phyloP scores from a whole-genome alignment of 2,113 vertebrate species.

The Triplophysa dalaica region DNA sequence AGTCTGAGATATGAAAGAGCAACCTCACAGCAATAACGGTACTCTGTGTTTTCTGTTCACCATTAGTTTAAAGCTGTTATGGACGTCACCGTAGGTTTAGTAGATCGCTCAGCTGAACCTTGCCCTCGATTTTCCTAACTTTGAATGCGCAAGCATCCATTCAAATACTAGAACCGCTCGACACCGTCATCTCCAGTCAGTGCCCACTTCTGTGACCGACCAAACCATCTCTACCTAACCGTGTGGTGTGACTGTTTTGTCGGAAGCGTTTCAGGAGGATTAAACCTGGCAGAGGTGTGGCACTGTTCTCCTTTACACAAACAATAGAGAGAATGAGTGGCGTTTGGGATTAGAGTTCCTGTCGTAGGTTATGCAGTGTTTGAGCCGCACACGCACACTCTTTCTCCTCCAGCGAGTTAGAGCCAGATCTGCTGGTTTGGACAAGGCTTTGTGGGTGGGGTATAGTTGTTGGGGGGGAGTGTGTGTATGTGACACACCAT shows the following conservation, averaged over 20 bases:
- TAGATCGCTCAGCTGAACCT: not conserved
- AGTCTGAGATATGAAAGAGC: too few species aligned
- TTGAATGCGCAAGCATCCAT: not conserved
- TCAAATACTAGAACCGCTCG: not conserved
- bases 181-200: not conserved
- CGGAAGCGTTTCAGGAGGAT: not conserved
- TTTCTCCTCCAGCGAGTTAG: constrained; percentile 30
- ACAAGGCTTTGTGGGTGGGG: constrained; percentile 34
- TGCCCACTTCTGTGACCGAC: not conserved
- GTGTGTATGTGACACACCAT: constrained; percentile 35
- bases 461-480: not conserved
- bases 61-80: too few species aligned
- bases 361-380: constrained; percentile 25
- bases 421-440: constrained; percentile 56
- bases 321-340: constrained; percentile 37
- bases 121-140: constrained; percentile 10
- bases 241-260: not conserved
- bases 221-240: not conserved
- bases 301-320: constrained; percentile 32
- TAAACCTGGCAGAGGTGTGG: constrained; percentile 37
- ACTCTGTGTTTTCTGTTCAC: too few species aligned
- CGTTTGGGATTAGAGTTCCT: constrained; percentile 34
- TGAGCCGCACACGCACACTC: not conserved
- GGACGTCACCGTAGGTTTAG: not conserved
- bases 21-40: too few species aligned